Evolutionary conservation across 2,113 vertebrate genomes (phyloP).

Genomic region (Ranitomeya variabilis): DNA sequence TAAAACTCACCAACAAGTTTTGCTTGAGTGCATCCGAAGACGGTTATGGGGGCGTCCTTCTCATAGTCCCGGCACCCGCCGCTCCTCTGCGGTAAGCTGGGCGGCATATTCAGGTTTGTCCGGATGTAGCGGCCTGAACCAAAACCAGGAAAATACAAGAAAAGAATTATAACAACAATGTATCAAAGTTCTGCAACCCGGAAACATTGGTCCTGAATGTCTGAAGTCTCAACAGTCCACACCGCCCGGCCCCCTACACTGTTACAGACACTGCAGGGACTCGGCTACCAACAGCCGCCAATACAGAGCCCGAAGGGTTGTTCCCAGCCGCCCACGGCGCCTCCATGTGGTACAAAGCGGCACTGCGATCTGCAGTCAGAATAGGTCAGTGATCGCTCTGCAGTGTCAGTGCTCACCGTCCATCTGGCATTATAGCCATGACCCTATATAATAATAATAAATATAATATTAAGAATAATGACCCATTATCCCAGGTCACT

Average conservation of each 20-base stretch:
- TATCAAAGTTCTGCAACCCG: too few species aligned
- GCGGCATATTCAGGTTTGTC: constrained; percentile 96
- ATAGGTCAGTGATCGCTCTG: too few species aligned
- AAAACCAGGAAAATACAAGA: neutral
- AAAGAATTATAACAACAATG: neutral
- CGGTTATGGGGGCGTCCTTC: constrained; percentile 94
- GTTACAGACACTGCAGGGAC: neutral
- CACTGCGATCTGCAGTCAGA: too few species aligned
- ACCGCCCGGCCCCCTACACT: neutral
- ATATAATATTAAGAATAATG: too few species aligned
- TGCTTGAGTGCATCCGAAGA: constrained; percentile 94
- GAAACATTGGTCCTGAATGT: too few species aligned
- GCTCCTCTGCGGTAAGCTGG: constrained; percentile 83
- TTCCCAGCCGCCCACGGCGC: neutral
- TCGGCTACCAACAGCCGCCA: neutral
- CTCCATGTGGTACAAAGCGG: too few species aligned
- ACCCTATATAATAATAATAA: too few species aligned
- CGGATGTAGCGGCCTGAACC: constrained; percentile 87
- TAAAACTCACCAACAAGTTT: constrained; percentile 80
- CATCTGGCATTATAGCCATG: too few species aligned
- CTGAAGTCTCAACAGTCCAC: neutral
- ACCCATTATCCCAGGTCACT: too few species aligned
- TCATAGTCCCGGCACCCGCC: constrained; percentile 92
- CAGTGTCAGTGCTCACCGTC: too few species aligned
- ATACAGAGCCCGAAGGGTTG: neutral